Evolutionary conservation across 2,113 vertebrate species (phyloP), one percentile per base, ranked within the genome.

Genomic region (Lasiurus cinereus): DNA sequence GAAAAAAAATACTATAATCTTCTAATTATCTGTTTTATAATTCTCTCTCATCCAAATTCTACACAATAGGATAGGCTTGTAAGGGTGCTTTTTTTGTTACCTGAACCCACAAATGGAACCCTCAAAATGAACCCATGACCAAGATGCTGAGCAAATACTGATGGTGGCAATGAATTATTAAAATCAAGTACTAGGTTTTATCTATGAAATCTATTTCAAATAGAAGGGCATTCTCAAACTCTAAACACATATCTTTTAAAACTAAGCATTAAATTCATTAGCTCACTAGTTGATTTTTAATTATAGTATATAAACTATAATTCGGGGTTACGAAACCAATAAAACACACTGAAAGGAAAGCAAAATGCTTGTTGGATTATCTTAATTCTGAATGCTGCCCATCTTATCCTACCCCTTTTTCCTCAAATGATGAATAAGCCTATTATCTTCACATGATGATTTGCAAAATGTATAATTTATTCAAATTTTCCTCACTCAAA

Each of bases 191-290:
- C 54, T 90, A 93, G 36, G 7, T 50, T 96, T 91, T 92, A 90
- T 39, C 31, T 39, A 31, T 48, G 18, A 86, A 91, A 36, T 91
- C 80, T 95, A 33, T 82, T 91, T 83, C 39, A 13, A 90, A 18
- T 21, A 84, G 54, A 89, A 90, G 74, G 67, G 31, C 29, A 91
- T 62, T 89, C 70, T 67, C 21, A 96, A 88, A 72, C 31, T 39
- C 39, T 22, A 82, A 43, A 69, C n/a, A 86, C 21, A n/a, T 76
- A 54, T 66, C 48, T 67, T 94, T 86, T 62, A 83, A 86, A 89
- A 94, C 22, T 90, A 82, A 84, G 15, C 70, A 94, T 39, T 85
- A 90, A 92, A 94, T 93, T 95, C 16, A 89, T 46, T 93, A 87
- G 46, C 31, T 92, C 78, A 92, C 39, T 94, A 90, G 52, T n/a